Percentiles rank a stretch among this genome's conserved stretches.
Evolutionary conservation across 1,140 invertebrate species (phyloP).

Genomic region (Melipona quadrifasciata): DNA sequence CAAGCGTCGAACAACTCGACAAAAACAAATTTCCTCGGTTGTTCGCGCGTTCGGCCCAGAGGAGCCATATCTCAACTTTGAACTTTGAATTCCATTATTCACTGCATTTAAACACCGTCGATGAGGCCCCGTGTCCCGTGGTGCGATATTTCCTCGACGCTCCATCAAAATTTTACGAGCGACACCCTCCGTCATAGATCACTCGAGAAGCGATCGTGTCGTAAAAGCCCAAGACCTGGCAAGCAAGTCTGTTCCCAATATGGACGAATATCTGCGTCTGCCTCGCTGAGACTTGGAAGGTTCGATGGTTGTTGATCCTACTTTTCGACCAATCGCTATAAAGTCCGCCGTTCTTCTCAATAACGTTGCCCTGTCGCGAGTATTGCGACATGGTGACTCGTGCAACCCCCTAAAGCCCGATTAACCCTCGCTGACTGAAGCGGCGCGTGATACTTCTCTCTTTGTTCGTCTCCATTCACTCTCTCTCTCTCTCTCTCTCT

Average conservation of each 20-base stretch:
- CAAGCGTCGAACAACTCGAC: not conserved
- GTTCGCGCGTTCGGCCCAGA: too few species aligned
- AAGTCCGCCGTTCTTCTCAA: conserved; percentile 36
- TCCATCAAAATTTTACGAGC: conserved; percentile 9
- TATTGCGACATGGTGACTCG: conserved; percentile 32
- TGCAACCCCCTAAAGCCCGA: conserved; percentile 8
- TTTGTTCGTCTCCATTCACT: not conserved
- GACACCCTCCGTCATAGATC: not conserved
- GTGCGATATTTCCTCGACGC: too few species aligned
- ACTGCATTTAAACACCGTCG: not conserved
- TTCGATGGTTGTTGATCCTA: not conserved
- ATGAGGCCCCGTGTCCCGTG: too few species aligned
- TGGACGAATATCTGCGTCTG: not conserved
- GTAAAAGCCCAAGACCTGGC: conserved; percentile 16
- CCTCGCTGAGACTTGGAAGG: not conserved
- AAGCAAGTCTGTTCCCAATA: not conserved
- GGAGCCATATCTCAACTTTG: not conserved
- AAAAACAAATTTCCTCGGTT: not conserved
- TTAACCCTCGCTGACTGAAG: not conserved
- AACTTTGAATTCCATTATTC: not conserved
- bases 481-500: too few species aligned
- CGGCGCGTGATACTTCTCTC: not conserved
- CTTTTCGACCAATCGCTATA: conserved; percentile 25
- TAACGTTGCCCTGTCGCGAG: conserved; percentile 32
- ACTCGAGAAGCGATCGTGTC: not conserved